Conservation (phyloP, 2,113 vertebrate genomes). For the Nesoenas mayeri region DNA sequence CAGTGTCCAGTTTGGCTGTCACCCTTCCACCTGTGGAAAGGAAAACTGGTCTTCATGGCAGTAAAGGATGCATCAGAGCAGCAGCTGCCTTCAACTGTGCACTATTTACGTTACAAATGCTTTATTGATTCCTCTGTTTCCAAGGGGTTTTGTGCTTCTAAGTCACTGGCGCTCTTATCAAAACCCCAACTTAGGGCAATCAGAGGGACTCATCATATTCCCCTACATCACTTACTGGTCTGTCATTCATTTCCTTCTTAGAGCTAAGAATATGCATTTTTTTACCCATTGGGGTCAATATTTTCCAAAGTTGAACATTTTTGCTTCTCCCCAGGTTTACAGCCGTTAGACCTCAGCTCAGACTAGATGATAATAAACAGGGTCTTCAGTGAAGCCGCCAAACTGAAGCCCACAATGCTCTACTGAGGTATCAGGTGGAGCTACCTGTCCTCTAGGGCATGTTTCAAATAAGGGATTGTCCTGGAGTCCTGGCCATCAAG, state of each 20-base stretch:
- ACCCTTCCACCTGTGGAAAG: slow-evolving; percentile 76
- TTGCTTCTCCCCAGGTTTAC: background rate
- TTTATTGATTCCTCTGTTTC: background rate
- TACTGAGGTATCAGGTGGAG: background rate
- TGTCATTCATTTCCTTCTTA: background rate
- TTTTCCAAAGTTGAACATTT: background rate
- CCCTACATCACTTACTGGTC: background rate
- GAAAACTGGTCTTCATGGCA: background rate
- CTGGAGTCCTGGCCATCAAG: background rate
- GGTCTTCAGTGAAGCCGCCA: background rate
- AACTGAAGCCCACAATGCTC: background rate
- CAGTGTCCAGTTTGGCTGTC: slow-evolving; percentile 80
- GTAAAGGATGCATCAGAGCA: background rate
- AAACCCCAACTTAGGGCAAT: background rate
- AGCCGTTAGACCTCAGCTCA: background rate
- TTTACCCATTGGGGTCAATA: background rate
- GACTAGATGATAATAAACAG: background rate
- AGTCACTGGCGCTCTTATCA: background rate
- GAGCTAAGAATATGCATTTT: background rate
- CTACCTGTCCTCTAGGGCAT: background rate
- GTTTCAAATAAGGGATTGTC: background rate
- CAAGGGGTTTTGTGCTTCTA: background rate
- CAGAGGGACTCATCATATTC: background rate
- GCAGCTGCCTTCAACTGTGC: background rate
- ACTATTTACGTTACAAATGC: background rate